Percentiles rank a stretch among this genome's conserved stretches.
phyloP scores from a whole-genome alignment of 2,888 invertebrate genomes.

The Tipula confusa region DNA sequence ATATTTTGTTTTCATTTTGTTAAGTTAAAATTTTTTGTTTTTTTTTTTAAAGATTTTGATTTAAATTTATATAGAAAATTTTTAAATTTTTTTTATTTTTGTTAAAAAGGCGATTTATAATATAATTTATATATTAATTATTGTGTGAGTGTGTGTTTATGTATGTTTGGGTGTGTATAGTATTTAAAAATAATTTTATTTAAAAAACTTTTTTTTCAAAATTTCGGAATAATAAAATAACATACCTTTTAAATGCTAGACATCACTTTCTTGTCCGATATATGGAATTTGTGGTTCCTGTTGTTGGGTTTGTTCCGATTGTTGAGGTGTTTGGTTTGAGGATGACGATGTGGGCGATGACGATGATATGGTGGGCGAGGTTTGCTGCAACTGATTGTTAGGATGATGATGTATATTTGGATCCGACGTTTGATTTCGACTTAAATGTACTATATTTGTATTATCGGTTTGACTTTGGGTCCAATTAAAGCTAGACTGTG shows the following conservation, averaged over 20 bases:
- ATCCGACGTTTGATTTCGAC: not conserved
- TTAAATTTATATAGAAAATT: not conserved
- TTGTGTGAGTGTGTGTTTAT: too few species aligned
- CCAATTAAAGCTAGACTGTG: conserved; percentile 51
- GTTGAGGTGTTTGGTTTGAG: conserved; percentile 33
- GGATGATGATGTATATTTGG: not conserved
- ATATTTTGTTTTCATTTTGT: too few species aligned
- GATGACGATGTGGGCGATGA: conserved; percentile 36
- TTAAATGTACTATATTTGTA: not conserved
- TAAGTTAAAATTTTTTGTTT: not conserved
- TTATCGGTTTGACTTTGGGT: conserved; percentile 40
- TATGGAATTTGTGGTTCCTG: conserved; percentile 34
- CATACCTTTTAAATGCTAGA: conserved; percentile 41
- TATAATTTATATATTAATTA: too few species aligned
- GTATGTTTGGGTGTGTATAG: too few species aligned
- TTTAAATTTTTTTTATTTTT: not conserved
- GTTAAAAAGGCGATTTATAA: conserved; percentile 13
- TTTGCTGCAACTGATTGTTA: conserved; percentile 33
- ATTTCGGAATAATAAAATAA: not conserved
- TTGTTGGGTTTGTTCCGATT: conserved; percentile 37
- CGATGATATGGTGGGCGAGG: conserved; percentile 33
- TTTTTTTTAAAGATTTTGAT: conserved; percentile 27
- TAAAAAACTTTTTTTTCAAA: conserved; percentile 26
- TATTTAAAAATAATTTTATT: not conserved
- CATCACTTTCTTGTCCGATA: conserved; percentile 45